phyloP scores from a whole-genome alignment of 2,113 vertebrate genomes.

The Eubucco bourcierii region DNA sequence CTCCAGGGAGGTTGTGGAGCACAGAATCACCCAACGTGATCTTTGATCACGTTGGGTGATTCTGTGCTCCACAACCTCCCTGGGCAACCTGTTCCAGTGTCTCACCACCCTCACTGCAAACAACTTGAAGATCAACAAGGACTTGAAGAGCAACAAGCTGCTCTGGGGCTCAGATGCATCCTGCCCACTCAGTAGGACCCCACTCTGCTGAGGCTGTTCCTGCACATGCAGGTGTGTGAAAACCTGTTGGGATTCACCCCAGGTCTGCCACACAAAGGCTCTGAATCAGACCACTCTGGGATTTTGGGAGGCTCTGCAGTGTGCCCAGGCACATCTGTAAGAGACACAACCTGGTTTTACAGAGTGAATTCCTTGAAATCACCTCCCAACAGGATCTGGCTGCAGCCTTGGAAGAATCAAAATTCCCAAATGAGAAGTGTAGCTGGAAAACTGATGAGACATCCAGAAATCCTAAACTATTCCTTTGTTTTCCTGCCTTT shows the following conservation, averaged over 20 bases:
- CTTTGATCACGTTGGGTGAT: too few relatives aligned
- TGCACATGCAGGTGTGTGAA: rapidly evolving
- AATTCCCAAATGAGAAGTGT: background rate
- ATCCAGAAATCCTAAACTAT: background rate
- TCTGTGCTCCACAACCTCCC: too few relatives aligned
- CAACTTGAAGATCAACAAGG: too few relatives aligned
- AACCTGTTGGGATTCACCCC: background rate
- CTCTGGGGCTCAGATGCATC: background rate
- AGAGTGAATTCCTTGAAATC: background rate
- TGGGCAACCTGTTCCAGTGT: too few relatives aligned
- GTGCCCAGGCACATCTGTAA: rapidly evolving
- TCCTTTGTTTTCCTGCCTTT: background rate
- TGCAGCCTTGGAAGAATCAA: background rate
- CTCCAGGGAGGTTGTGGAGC: too few relatives aligned
- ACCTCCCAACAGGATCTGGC: background rate
- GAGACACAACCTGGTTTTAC: background rate
- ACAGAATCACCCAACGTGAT: too few relatives aligned
- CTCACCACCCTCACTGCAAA: too few relatives aligned
- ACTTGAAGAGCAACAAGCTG: background rate
- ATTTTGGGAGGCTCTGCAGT: background rate
- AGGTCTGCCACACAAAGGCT: background rate
- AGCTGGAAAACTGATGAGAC: background rate
- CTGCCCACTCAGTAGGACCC: background rate
- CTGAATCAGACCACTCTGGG: background rate
- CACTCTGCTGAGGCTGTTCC: background rate